Percentiles rank a stretch among this genome's conserved stretches.
Conservation (phyloP, 2,113 vertebrate species). For the Hymenochirus boettgeri region DNA sequence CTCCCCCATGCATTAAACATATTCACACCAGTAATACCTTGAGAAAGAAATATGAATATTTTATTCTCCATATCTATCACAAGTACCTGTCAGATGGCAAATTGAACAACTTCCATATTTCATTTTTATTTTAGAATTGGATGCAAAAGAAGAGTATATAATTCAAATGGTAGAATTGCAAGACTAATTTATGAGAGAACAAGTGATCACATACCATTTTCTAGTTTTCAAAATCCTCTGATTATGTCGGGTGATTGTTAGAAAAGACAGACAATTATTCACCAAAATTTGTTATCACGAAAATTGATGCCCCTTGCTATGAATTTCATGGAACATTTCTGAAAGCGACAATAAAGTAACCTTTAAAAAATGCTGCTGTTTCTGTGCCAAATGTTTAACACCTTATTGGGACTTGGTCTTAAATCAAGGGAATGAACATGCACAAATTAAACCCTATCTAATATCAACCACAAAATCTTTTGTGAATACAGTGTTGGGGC, state of each 20-base stretch:
- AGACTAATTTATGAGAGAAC: constrained; percentile 10
- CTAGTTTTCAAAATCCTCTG: constrained; percentile 22
- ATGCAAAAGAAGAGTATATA: constrained; percentile 1
- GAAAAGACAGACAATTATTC: not conserved
- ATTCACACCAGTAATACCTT: not conserved
- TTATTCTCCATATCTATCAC: not conserved
- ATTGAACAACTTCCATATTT: not conserved
- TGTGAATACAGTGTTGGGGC: too few species aligned
- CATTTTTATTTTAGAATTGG: not conserved
- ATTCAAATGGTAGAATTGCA: constrained; percentile 21
- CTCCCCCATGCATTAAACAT: not conserved
- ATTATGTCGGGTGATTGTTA: constrained; percentile 17
- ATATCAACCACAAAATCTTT: too few species aligned
- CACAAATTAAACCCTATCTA: too few species aligned
- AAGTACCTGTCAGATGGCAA: not conserved
- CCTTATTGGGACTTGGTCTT: too few species aligned
- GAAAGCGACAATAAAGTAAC: too few species aligned
- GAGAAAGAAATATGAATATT: too few species aligned
- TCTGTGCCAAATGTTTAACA: too few species aligned
- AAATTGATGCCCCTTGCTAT: too few species aligned
- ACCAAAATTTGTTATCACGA: too few species aligned
- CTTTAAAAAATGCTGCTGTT: too few species aligned
- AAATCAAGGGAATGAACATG: too few species aligned
- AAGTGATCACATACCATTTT: constrained; percentile 19
- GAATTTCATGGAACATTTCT: too few species aligned